Percentiles rank a stretch among this genome's conserved stretches.
These are phyloP conservation scores for Leptarthrus brevirostris DNA, from an alignment of 2,888 invertebrate genomes.

Conservation along the genomic window DNA sequence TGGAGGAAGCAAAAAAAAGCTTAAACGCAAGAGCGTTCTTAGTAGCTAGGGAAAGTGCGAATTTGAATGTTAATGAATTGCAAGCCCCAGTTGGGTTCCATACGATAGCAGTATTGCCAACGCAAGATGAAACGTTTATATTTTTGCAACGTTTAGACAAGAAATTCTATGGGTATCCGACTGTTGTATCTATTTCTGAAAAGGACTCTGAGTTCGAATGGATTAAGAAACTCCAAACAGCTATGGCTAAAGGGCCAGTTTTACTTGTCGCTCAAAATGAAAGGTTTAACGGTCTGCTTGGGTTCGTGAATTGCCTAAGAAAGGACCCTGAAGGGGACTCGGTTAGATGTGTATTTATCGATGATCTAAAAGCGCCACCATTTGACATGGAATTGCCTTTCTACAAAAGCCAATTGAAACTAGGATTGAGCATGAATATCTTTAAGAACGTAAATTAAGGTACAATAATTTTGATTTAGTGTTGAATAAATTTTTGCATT, in stretches of 20 bases:
- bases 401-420: conserved; percentile 74
- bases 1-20: conserved; percentile 68
- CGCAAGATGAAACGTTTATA: conserved; percentile 60
- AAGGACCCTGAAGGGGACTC: conserved; percentile 81
- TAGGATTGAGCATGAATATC: conserved; percentile 85
- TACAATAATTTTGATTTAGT: not conserved
- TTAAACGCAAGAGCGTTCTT: conserved; percentile 73
- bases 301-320: conserved; percentile 88
- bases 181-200: conserved; percentile 59
- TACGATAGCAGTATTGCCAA: conserved; percentile 60
- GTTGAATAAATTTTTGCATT: conserved; percentile 28
- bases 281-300: conserved; percentile 81
- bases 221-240: conserved; percentile 61
- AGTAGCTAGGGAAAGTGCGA: conserved; percentile 71
- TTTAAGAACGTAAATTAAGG: conserved; percentile 68
- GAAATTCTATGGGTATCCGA: conserved; percentile 56
- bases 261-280: conserved; percentile 77
- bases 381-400: conserved; percentile 75
- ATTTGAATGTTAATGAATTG: conserved; percentile 66
- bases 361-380: conserved; percentile 73
- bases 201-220: conserved; percentile 61
- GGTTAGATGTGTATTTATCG: conserved; percentile 73
- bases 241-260: conserved; percentile 62
- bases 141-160: conserved; percentile 60
- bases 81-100: conserved; percentile 59